Percentiles rank a stretch among this genome's conserved stretches.
phyloP scores from a whole-genome alignment of 2,113 vertebrate genomes.

The Calcarius ornatus region DNA sequence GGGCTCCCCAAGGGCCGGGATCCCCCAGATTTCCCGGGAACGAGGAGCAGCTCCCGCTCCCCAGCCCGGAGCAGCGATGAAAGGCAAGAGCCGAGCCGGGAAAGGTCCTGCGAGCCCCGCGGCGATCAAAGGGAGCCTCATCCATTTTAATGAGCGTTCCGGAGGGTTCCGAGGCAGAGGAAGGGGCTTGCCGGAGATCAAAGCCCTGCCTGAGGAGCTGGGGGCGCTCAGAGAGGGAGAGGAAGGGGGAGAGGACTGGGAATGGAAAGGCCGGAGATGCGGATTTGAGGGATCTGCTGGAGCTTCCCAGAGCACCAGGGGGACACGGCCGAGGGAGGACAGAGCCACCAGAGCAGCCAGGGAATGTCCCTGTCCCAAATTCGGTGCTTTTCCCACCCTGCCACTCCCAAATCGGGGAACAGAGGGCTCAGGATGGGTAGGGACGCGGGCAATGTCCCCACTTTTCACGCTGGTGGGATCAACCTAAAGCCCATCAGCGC shows the following conservation, averaged over 20 bases:
- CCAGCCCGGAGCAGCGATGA: neutral
- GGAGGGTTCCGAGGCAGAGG: neutral
- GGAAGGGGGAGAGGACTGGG: neutral
- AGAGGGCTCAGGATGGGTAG: neutral
- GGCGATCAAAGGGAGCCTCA: constrained; percentile 40
- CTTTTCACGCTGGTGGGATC: rapidly evolving
- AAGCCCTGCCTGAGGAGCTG: neutral
- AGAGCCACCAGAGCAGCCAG: neutral
- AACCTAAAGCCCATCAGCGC: neutral
- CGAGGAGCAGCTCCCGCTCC: neutral
- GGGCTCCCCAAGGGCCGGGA: neutral
- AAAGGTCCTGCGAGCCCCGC: neutral
- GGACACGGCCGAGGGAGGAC: neutral
- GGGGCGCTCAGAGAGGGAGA: neutral
- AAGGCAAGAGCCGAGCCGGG: neutral
- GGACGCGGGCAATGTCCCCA: rapidly evolving
- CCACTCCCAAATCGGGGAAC: rapidly evolving
- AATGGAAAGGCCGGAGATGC: neutral
- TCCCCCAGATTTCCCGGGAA: neutral
- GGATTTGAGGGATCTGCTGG: too few species aligned
- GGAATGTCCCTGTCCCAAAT: rapidly evolving
- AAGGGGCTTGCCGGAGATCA: constrained; percentile 40
- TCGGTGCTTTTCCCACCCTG: rapidly evolving
- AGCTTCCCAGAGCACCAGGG: neutral
- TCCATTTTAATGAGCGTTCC: neutral